These are phyloP conservation scores for Leucoma salicis DNA, from an alignment of 2,888 invertebrate genomes.

Conservation along the genomic window DNA sequence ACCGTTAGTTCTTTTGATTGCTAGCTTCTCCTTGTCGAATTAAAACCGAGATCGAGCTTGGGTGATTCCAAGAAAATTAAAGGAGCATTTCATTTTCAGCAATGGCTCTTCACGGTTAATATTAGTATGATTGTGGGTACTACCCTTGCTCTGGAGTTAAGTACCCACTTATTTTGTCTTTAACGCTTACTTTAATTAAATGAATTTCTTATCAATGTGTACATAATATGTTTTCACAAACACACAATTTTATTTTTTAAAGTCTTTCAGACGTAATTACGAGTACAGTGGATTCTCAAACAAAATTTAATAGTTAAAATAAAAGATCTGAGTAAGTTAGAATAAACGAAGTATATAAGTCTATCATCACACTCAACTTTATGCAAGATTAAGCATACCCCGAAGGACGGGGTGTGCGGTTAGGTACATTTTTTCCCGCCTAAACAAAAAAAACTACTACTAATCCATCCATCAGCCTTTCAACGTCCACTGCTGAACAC, in stretches of 20 bases:
- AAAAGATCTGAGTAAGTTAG: no score
- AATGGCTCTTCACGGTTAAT: conserved; percentile 66
- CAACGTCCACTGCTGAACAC: no score
- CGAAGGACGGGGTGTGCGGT: no score
- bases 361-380: no score
- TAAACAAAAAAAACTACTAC: no score
- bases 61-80: conserved; percentile 75
- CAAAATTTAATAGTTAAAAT: conserved; percentile 60
- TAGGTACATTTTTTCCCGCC: no score
- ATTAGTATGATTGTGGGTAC: conserved; percentile 70
- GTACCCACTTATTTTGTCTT: conserved; percentile 55
- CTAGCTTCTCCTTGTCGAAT: conserved; percentile 74
- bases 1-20: conserved; percentile 80
- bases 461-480: no score
- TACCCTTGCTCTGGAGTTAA: conserved; percentile 47
- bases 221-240: conserved; percentile 19
- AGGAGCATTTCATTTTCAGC: conserved; percentile 71
- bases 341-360: no score
- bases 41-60: conserved; percentile 71
- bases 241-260: conserved; percentile 21
- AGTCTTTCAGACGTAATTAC: conserved; percentile 32
- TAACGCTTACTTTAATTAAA: conserved; percentile 64
- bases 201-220: conserved; percentile 46
- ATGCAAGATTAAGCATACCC: conserved; percentile 44
- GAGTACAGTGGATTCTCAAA: conserved; percentile 43